phyloP scores from a whole-genome alignment of 2,797 vertebrate genomes.

The Spheniscus humboldti region DNA sequence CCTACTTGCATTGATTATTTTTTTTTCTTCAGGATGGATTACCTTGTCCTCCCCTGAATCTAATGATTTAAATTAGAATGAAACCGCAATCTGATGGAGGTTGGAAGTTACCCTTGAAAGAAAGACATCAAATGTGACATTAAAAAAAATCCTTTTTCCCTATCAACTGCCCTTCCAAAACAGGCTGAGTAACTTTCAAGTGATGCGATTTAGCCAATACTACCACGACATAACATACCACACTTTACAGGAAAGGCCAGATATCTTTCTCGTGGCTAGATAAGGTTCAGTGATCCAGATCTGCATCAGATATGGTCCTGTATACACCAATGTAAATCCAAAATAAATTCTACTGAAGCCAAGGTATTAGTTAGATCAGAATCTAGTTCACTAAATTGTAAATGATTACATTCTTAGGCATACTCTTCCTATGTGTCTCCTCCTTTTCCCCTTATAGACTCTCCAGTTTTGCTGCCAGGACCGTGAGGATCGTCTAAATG shows the following conservation, averaged over 20 bases:
- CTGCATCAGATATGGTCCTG: neutral
- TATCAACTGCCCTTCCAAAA: conserved; percentile 36
- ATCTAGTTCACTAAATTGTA: neutral
- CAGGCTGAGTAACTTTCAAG: conserved; percentile 12
- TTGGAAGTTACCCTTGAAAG: conserved; percentile 55
- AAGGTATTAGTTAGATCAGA: conserved; percentile 22
- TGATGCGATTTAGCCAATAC: neutral
- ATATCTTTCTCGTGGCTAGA: neutral
- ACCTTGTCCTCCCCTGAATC: conserved; percentile 51
- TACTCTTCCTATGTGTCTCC: neutral
- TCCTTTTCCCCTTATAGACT: neutral
- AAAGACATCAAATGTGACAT: conserved; percentile 52
- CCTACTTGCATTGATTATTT: conserved; percentile 64
- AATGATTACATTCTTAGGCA: neutral
- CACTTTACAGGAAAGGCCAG: neutral
- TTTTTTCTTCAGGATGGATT: conserved; percentile 61
- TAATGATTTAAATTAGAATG: conserved; percentile 63
- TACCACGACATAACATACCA: neutral
- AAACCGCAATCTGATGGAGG: conserved; percentile 36
- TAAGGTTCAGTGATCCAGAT: conserved; percentile 8
- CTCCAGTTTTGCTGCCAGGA: neutral
- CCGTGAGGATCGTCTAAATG: conserved; percentile 9
- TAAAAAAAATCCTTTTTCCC: neutral
- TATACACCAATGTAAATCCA: conserved; percentile 45
- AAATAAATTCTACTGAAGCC: conserved; percentile 20